phyloP scores from a whole-genome alignment of 2,113 vertebrate genomes.

The Indri indri region DNA sequence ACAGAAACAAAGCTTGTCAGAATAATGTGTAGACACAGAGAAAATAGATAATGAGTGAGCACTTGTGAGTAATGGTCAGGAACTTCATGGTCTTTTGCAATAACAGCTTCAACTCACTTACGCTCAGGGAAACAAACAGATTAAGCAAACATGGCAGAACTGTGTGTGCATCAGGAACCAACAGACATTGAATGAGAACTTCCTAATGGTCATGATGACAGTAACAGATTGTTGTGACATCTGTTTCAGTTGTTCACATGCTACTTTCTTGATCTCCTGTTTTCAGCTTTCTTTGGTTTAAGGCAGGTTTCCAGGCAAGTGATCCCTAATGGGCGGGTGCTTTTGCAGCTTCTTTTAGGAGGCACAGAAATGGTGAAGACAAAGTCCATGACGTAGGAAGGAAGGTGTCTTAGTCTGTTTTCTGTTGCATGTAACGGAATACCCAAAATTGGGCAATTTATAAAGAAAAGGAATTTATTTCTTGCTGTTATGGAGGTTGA shows the following conservation, averaged over 20 bases:
- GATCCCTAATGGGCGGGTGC: not conserved
- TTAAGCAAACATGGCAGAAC: not conserved
- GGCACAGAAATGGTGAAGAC: not conserved
- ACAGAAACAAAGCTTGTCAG: not conserved
- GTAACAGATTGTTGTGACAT: not conserved
- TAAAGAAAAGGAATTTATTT: not conserved
- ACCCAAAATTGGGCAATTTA: not conserved
- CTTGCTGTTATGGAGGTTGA: not conserved
- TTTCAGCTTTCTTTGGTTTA: not conserved
- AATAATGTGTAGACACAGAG: not conserved
- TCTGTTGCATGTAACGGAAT: not conserved
- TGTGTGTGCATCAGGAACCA: not conserved
- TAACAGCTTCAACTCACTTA: not conserved
- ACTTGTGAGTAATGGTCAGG: not conserved
- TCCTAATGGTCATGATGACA: not conserved
- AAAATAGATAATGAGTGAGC: not conserved
- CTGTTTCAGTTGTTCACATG: not conserved
- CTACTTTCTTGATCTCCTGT: not conserved
- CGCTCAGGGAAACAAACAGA: not conserved
- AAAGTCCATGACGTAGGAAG: not conserved
- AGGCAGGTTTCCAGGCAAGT: not conserved
- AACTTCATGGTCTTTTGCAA: not conserved
- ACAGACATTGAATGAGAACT: not conserved
- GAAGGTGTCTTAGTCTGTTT: not conserved
- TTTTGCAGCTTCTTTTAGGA: conserved; percentile 14